Conservation (phyloP, 2,797 vertebrate genomes). For the Schizopygopsis malacanthus region DNA sequence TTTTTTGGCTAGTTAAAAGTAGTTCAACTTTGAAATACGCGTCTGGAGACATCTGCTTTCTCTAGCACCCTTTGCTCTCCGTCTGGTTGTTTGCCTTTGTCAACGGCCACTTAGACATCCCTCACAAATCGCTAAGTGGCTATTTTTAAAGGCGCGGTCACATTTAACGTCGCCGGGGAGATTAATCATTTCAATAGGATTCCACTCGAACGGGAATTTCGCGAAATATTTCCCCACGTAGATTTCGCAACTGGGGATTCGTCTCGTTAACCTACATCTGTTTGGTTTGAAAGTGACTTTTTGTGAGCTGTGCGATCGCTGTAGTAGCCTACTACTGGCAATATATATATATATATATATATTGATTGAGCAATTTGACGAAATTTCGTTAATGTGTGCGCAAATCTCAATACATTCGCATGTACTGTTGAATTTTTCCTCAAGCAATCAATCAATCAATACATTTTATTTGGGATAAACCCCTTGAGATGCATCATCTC, state of each 20-base stretch:
- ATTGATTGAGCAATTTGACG: not conserved
- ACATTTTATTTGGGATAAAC: too few relatives aligned
- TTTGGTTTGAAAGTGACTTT: not conserved
- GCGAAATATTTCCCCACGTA: not conserved
- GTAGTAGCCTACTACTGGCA: not conserved
- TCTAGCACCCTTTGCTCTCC: not conserved
- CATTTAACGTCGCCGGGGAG: not conserved
- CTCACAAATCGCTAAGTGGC: not conserved
- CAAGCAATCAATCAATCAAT: too few relatives aligned
- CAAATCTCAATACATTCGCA: not conserved
- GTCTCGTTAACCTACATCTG: not conserved
- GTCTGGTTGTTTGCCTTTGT: not conserved
- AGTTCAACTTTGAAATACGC: conserved; percentile 1
- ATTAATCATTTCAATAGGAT: not conserved
- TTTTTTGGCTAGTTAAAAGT: not conserved
- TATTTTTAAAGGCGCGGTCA: not conserved
- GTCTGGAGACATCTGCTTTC: not conserved
- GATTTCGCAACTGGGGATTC: not conserved
- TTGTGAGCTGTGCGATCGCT: not conserved
- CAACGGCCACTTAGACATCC: not conserved
- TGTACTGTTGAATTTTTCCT: not conserved
- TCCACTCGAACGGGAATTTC: not conserved
- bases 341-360: not conserved
- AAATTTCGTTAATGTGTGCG: not conserved
- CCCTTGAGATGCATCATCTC: too few relatives aligned